Evolutionary conservation across 1,140 invertebrate genomes (phyloP), one percentile per base, ranked within the genome.

Genomic region (Bombyx mandarina): DNA sequence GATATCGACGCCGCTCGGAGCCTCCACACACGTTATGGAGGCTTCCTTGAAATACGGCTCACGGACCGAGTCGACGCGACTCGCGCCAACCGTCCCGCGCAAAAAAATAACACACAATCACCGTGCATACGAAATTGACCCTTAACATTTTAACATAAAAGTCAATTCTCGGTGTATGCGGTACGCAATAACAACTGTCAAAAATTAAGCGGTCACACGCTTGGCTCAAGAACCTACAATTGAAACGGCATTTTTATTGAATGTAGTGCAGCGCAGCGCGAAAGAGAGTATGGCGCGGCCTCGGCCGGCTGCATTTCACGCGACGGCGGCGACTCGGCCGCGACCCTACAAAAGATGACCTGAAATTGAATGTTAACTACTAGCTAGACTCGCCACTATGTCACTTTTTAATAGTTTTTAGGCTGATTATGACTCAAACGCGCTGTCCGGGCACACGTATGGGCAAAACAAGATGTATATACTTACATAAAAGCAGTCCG

Each of bases 161-260:
- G 71, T 66, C 57, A 84, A 81, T 77, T 77, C 52, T 73, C 66
- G 76, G 84, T 75, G 56, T 8, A 35, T 61, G 55, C 45, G 54
- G 57, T 68, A 73, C 73, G 75, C 63, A 78, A 83, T 86, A 85
- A 83, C 81, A 86, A 86, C 83, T 86, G 83, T 86, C 83, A 86
- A 86, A 86, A 86, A 86, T 85, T 83, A 86, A 82, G 79, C 76
- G 77, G 77, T 82, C 76, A 85, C 83, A 82, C 80, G 83, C 77
- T 75, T 80, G 77, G 70, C 72, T 75, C 69, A 77, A 79, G 78
- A 83, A 85, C 81, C 77, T 79, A 82, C 79, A 80, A 75, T 84
- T 82, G 67, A 77, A 83, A 85, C 75, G 62, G 67, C 75, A 82
- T 81, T 81, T 51, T 81, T 75, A 78, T 81, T 83, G 76, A 66